phyloP scores from a whole-genome alignment of 1,140 invertebrate genomes.

The Homalodisca vitripennis region DNA sequence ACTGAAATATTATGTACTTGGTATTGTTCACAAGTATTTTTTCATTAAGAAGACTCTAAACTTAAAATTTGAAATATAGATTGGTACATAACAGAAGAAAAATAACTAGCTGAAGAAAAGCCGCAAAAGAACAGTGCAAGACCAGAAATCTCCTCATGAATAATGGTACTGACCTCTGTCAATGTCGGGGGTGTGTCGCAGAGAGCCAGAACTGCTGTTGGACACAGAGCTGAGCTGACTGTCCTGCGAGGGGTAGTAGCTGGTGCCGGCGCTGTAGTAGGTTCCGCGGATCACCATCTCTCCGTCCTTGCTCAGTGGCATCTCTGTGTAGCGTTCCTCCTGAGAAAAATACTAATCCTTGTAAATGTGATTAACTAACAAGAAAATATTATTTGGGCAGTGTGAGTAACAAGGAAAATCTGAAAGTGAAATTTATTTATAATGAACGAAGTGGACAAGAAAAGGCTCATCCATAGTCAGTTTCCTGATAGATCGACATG shows the following conservation, averaged over 20 bases:
- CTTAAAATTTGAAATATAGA: too few relatives aligned
- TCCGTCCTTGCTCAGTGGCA: conserved; percentile 31
- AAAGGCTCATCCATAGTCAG: too few relatives aligned
- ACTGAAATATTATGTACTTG: too few relatives aligned
- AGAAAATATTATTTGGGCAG: too few relatives aligned
- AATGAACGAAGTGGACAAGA: too few relatives aligned
- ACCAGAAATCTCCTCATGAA: not conserved
- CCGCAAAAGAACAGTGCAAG: conserved; percentile 7
- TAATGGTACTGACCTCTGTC: conserved; percentile 57
- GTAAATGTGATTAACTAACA: too few relatives aligned
- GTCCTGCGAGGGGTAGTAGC: conserved; percentile 45
- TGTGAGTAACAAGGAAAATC: too few relatives aligned
- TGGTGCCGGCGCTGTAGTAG: conserved; percentile 48
- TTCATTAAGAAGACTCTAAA: too few relatives aligned
- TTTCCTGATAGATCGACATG: too few relatives aligned
- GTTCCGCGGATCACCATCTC: conserved; percentile 44
- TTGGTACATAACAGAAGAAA: too few relatives aligned
- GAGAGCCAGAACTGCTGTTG: conserved; percentile 54
- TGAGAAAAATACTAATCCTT: conserved; percentile 41
- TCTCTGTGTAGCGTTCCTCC: conserved; percentile 50
- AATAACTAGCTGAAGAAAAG: not conserved
- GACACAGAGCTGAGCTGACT: conserved; percentile 54
- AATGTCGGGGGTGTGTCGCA: conserved; percentile 48
- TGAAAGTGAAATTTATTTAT: too few relatives aligned
- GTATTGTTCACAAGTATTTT: too few relatives aligned